Percentiles rank a stretch among this genome's conserved stretches.
Evolutionary conservation across 2,888 invertebrate species (phyloP).

Genomic region (Orthosia gothica): DNA sequence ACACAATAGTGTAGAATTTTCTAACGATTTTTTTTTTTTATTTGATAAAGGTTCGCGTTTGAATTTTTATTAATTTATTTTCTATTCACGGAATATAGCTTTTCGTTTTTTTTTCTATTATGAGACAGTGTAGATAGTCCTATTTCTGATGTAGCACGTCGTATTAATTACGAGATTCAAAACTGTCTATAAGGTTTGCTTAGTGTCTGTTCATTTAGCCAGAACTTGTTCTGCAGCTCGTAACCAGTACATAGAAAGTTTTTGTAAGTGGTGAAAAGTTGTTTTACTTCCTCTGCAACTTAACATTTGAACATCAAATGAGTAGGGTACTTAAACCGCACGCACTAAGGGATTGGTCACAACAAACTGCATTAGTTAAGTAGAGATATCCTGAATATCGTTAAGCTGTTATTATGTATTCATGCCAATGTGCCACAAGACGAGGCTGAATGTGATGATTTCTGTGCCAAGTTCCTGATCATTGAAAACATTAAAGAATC

Average conservation of each 20-base stretch:
- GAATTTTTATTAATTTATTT: too few relatives aligned
- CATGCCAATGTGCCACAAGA: conserved; percentile 43
- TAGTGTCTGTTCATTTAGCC: conserved; percentile 2
- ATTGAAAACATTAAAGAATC: conserved; percentile 27
- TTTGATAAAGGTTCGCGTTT: too few relatives aligned
- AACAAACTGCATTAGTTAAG: conserved; percentile 9
- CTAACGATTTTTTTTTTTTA: too few relatives aligned
- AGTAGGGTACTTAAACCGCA: neutral
- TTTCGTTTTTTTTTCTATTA: neutral
- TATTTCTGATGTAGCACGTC: neutral
- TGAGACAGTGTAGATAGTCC: neutral
- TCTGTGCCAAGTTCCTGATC: conserved; percentile 66
- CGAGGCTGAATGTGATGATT: conserved; percentile 46
- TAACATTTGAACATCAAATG: neutral
- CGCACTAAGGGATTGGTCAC: neutral
- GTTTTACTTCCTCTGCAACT: conserved; percentile 19
- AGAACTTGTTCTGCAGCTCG: conserved; percentile 40
- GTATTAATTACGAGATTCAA: neutral
- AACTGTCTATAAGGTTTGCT: neutral
- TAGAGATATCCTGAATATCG: conserved; percentile 44
- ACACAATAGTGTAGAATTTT: neutral
- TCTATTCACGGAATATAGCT: neutral
- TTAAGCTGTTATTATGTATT: conserved; percentile 41
- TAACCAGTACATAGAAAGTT: conserved; percentile 52
- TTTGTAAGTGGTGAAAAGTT: conserved; percentile 44